Percentiles rank a stretch among this genome's conserved stretches.
phyloP scores from a whole-genome alignment of 2,797 vertebrate species.

The Falco rusticolus region DNA sequence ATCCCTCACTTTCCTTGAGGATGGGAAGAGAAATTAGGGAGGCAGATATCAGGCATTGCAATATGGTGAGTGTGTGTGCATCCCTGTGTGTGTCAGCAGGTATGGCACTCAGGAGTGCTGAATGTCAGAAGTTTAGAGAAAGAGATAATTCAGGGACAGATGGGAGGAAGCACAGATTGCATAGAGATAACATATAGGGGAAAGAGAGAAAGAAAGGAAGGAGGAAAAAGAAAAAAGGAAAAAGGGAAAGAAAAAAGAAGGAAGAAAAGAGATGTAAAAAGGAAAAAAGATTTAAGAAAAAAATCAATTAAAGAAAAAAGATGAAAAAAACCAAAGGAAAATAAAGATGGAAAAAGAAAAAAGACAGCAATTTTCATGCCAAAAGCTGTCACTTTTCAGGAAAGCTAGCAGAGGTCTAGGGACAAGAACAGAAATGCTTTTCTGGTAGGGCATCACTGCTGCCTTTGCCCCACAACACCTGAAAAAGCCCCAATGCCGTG shows the following conservation, averaged over 20 bases:
- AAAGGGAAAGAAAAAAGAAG: neutral
- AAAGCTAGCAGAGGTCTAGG: neutral
- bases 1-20: neutral
- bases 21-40: neutral
- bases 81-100: neutral
- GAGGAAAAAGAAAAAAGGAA: rapidly evolving
- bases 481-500: rapidly evolving
- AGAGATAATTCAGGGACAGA: neutral
- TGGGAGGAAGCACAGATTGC: neutral
- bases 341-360: neutral
- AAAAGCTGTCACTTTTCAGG: neutral
- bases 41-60: neutral
- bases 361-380: neutral
- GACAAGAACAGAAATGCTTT: neutral
- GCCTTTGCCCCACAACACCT: neutral
- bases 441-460: neutral
- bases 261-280: neutral
- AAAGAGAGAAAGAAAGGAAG: rapidly evolving
- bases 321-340: no score
- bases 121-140: neutral
- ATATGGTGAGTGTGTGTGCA: neutral
- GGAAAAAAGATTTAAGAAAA: rapidly evolving
- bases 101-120: neutral
- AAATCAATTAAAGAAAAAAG: no score
- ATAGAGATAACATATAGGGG: rapidly evolving